Conservation (phyloP, 2,797 vertebrate species). For the Pempheris klunzingeri region DNA sequence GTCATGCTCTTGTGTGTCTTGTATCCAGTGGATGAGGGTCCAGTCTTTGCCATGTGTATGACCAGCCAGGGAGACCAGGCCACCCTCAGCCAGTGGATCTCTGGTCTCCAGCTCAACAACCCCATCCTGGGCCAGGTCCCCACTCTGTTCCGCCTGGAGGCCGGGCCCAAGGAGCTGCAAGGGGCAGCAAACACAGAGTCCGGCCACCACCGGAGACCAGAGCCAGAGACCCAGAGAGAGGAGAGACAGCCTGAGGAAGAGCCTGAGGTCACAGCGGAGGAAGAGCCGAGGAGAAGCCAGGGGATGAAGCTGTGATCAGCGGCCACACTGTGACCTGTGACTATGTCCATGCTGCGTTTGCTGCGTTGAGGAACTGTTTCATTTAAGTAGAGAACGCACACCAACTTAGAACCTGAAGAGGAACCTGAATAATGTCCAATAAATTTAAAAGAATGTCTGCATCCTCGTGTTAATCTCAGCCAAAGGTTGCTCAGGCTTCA, state of each 20-base stretch:
- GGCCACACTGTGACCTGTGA: no score
- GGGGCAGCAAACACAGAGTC: background rate
- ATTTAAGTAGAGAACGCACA: background rate
- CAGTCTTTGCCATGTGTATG: conserved; percentile 92
- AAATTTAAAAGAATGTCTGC: background rate
- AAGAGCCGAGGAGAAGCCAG: conserved; percentile 65
- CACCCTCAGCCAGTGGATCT: conserved; percentile 91
- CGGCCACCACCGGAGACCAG: background rate
- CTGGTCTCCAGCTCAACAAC: conserved; percentile 89
- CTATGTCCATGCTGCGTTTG: background rate
- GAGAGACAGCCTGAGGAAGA: background rate
- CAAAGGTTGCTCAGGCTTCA: background rate
- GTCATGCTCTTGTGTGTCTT: conserved; percentile 31
- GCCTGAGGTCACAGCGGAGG: conserved; percentile 51
- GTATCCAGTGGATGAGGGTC: conserved; percentile 89
- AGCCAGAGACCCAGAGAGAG: conserved; percentile 17
- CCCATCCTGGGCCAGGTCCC: conserved; percentile 87
- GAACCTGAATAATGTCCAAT: conserved; percentile 7
- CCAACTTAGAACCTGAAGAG: background rate
- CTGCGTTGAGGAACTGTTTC: no score
- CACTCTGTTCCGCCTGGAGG: conserved; percentile 88
- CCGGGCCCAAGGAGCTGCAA: conserved; percentile 75
- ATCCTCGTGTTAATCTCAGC: background rate
- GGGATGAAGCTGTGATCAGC: no score
- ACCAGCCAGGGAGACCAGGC: conserved; percentile 85